Evolutionary conservation across 2,888 invertebrate genomes (phyloP).

Genomic region (Helicoverpa assulta): DNA sequence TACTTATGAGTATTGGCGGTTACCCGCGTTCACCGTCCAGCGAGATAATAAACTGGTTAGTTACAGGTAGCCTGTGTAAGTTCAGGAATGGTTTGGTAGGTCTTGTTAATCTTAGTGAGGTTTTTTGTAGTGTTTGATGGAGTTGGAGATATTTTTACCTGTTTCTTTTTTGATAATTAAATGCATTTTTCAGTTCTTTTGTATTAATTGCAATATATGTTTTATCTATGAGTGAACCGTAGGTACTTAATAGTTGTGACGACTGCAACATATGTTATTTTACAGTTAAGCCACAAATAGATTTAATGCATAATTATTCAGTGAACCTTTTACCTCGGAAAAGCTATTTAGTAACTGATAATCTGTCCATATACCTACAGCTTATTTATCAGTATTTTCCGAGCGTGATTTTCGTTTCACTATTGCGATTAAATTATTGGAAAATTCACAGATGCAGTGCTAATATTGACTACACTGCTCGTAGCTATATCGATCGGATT

Average conservation of each 20-base stretch:
- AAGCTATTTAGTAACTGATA: not conserved
- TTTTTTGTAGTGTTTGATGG: not conserved
- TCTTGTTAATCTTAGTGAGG: conserved; percentile 10
- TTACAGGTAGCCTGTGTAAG: conserved; percentile 7
- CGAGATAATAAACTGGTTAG: conserved; percentile 14
- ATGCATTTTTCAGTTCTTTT: no score
- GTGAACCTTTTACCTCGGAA: not conserved
- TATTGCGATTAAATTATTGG: no score
- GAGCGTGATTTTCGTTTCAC: not conserved
- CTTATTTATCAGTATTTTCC: not conserved
- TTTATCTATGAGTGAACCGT: no score
- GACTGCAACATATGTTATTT: no score
- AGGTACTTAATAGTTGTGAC: no score
- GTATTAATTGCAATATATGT: no score
- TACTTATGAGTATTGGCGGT: conserved; percentile 20
- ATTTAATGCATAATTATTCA: not conserved
- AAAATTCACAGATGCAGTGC: no score
- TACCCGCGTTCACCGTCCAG: conserved; percentile 18
- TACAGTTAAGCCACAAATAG: not conserved
- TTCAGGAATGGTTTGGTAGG: conserved; percentile 2
- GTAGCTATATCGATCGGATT: no score
- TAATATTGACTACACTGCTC: no score
- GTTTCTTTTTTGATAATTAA: no score
- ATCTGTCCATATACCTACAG: not conserved
- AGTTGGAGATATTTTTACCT: not conserved